These are phyloP conservation scores for Euwallacea similis DNA, from an alignment of 1,140 invertebrate genomes.

Conservation along the genomic window DNA sequence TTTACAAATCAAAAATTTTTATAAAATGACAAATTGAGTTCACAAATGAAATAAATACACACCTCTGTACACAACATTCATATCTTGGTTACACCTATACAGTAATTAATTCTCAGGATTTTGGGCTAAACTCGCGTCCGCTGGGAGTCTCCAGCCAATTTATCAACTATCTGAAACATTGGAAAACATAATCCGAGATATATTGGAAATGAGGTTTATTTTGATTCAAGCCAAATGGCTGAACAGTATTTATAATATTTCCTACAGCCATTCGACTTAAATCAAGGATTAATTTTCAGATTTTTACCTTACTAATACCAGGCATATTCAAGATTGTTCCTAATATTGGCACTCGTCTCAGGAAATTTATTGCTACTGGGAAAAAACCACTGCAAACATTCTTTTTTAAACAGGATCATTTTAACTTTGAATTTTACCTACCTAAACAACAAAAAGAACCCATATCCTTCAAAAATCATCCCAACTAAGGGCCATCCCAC, in stretches of 20 bases:
- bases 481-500: slow-evolving; percentile 95
- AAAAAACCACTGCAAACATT: slow-evolving; percentile 72
- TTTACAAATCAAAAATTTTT: too few relatives aligned
- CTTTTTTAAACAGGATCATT: slow-evolving; percentile 12
- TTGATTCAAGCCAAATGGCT: slow-evolving; percentile 18
- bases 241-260: neutral
- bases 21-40: too few relatives aligned
- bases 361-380: slow-evolving; percentile 86
- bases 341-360: slow-evolving; percentile 75
- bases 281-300: slow-evolving; percentile 9
- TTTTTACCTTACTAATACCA: slow-evolving; percentile 63
- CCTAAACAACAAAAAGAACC: slow-evolving; percentile 81
- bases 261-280: slow-evolving; percentile 18
- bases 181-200: slow-evolving; percentile 32
- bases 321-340: slow-evolving; percentile 76
- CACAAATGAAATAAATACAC: too few relatives aligned
- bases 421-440: slow-evolving; percentile 43
- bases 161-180: slow-evolving; percentile 58
- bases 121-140: slow-evolving; percentile 59
- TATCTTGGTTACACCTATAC: too few relatives aligned
- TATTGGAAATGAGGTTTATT: neutral
- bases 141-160: slow-evolving; percentile 63
- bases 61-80: too few relatives aligned
- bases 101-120: too few relatives aligned
- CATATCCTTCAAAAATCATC: slow-evolving; percentile 93